These are phyloP conservation scores for Pseudomyrmex pallidus DNA, from an alignment of 1,140 invertebrate species.

Conservation along the genomic window DNA sequence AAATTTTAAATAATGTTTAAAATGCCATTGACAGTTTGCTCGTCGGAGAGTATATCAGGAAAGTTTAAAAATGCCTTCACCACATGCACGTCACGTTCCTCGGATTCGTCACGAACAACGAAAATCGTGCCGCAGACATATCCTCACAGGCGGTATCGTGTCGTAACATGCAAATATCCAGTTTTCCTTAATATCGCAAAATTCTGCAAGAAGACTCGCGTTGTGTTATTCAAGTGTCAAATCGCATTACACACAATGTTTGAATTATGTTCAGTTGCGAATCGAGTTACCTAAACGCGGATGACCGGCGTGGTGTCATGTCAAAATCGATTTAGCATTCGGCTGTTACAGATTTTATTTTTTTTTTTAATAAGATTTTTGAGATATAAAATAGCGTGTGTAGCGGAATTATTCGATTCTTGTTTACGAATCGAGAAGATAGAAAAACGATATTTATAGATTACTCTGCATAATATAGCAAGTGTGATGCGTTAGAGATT, in stretches of 20 bases:
- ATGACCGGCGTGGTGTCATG: conserved; percentile 3
- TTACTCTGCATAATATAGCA: too few species aligned
- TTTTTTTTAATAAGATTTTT: neutral
- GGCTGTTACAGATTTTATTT: neutral
- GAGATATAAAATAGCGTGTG: too few species aligned
- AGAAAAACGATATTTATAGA: too few species aligned
- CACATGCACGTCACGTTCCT: conserved; percentile 39
- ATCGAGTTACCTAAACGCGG: conserved; percentile 6
- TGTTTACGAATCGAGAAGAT: neutral
- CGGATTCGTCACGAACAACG: conserved; percentile 39
- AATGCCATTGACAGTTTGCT: neutral
- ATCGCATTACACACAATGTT: conserved; percentile 1
- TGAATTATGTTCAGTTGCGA: conserved; percentile 26
- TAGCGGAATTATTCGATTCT: too few species aligned
- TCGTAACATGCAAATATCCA: conserved; percentile 37
- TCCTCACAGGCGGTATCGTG: neutral
- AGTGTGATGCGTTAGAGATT: too few species aligned
- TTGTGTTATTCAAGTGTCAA: conserved; percentile 23
- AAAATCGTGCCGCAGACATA: conserved; percentile 43
- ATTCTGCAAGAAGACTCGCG: neutral
- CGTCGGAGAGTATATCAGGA: neutral
- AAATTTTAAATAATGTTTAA: too few species aligned
- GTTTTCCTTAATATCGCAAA: conserved; percentile 4
- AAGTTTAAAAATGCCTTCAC: conserved; percentile 26
- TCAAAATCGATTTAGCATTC: conserved; percentile 8